Evolutionary conservation across 2,797 vertebrate genomes (phyloP).

Genomic region (Coluber constrictor): DNA sequence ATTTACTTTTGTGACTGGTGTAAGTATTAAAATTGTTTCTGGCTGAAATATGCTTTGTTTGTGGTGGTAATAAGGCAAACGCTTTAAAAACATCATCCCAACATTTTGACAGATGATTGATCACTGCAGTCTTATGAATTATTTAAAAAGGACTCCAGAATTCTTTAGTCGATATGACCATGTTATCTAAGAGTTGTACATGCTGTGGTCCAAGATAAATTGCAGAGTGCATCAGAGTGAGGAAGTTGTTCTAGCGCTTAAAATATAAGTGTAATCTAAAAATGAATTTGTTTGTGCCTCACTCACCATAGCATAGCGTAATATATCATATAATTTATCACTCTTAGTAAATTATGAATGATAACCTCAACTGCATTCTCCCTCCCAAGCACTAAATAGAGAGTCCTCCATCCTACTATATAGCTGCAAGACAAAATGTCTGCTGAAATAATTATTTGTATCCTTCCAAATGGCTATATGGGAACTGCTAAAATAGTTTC

Average conservation of each 20-base stretch:
- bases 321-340: not conserved
- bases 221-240: not conserved
- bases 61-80: not conserved
- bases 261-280: not conserved
- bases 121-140: not conserved
- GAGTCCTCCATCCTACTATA: not conserved
- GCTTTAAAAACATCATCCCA: not conserved
- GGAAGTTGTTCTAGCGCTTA: not conserved
- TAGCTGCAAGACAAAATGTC: not conserved
- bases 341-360: not conserved
- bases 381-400: not conserved
- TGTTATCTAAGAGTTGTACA: not conserved
- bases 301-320: not conserved
- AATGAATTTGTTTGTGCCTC: not conserved
- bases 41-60: not conserved
- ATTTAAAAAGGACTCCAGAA: not conserved
- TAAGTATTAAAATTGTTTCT: not conserved
- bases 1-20: not conserved
- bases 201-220: not conserved
- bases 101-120: not conserved
- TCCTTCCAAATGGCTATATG: not conserved
- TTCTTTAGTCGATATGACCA: not conserved
- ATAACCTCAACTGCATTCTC: not conserved
- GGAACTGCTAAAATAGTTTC: not conserved
- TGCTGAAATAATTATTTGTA: not conserved